Conservation (phyloP, 1,140 invertebrate genomes). For the Sesamia nonagrioides region DNA sequence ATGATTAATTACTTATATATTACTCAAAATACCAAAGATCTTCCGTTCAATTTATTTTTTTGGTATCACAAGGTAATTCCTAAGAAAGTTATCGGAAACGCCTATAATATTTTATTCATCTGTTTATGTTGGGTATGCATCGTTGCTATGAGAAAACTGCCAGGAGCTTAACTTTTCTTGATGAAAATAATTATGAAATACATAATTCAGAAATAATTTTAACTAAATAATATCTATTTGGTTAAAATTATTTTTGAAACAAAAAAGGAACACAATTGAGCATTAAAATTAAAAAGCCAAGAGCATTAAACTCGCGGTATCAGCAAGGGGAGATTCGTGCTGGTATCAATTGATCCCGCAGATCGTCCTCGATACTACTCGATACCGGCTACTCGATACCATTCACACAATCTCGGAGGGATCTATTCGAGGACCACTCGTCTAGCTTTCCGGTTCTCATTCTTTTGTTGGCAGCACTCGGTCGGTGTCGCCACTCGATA, state of each 20-base stretch:
- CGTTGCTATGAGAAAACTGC: constrained; percentile 4
- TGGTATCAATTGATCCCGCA: constrained; percentile 84
- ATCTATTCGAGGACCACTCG: constrained; percentile 76
- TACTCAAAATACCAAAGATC: neutral
- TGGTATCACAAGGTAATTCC: too few relatives aligned
- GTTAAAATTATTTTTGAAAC: too few relatives aligned
- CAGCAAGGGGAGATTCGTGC: constrained; percentile 70
- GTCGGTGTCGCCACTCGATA: constrained; percentile 76
- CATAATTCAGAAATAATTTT: too few relatives aligned
- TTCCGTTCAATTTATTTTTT: neutral
- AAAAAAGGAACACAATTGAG: too few relatives aligned
- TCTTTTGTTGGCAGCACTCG: constrained; percentile 81
- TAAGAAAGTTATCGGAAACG: neutral
- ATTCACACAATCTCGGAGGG: constrained; percentile 74
- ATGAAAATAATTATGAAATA: too few relatives aligned
- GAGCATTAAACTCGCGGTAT: constrained; percentile 40
- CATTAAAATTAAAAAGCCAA: constrained; percentile 34
- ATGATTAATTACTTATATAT: constrained; percentile 19
- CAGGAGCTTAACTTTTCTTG: constrained; percentile 16
- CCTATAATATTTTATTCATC: neutral
- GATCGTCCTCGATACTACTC: constrained; percentile 64
- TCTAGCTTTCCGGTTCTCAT: constrained; percentile 83
- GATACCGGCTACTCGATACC: constrained; percentile 64
- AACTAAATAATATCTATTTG: too few relatives aligned
- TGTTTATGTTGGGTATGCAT: neutral